These are phyloP conservation scores for Canis aureus DNA, from an alignment of 2,113 vertebrate genomes.

Conservation along the genomic window DNA sequence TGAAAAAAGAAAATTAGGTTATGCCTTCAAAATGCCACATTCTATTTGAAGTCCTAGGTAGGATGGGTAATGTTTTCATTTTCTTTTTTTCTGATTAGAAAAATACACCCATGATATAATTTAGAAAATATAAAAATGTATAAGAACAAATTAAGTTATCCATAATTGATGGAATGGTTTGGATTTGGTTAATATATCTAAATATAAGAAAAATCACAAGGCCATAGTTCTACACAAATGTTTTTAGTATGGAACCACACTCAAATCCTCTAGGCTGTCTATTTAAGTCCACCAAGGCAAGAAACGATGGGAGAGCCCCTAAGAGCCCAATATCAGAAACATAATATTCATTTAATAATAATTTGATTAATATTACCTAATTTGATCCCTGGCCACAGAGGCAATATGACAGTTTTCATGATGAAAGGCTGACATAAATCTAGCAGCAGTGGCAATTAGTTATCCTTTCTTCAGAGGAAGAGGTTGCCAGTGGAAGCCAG, in stretches of 20 bases:
- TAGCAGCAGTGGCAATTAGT: not conserved
- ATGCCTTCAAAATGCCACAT: not conserved
- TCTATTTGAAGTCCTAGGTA: not conserved
- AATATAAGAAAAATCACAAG: constrained; percentile 46
- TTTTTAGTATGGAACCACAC: not conserved
- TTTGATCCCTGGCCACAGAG: constrained; percentile 14
- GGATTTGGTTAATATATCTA: constrained; percentile 24
- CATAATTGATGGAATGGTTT: not conserved
- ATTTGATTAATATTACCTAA: constrained; percentile 8
- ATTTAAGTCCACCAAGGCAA: not conserved
- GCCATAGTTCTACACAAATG: not conserved
- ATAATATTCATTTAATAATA: constrained; percentile 7
- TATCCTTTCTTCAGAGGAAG: not conserved
- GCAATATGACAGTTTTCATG: not conserved
- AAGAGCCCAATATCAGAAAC: not conserved
- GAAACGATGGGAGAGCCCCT: not conserved
- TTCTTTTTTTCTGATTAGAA: not conserved
- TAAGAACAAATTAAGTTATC: constrained; percentile 4
- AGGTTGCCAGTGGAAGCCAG: not conserved
- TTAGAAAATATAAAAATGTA: not conserved
- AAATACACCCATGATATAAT: not conserved
- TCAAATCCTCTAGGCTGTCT: not conserved
- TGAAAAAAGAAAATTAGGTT: not conserved
- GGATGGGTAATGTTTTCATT: not conserved
- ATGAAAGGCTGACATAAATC: not conserved